Percentiles rank a stretch among this genome's conserved stretches.
Conservation (phyloP, 2,797 vertebrate species). For the Artibeus lituratus region DNA sequence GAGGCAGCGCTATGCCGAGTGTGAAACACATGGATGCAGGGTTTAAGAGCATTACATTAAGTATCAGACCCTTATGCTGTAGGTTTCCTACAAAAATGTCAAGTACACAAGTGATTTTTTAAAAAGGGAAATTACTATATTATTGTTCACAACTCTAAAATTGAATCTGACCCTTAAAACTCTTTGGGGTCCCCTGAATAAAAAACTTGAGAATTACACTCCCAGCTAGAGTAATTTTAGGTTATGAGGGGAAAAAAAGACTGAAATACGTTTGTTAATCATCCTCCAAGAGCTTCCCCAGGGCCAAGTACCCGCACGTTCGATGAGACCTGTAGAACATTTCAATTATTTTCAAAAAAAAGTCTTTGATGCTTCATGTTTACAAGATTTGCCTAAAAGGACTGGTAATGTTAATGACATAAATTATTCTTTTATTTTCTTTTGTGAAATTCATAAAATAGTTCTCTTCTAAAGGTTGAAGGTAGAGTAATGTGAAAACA, state of each 20-base stretch:
- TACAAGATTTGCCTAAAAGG: neutral
- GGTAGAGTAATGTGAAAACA: neutral
- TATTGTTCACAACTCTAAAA: constrained; percentile 4
- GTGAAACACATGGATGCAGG: neutral
- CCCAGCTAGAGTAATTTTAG: neutral
- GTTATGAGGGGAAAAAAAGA: neutral
- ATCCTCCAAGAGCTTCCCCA: constrained; percentile 4
- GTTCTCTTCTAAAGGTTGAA: neutral
- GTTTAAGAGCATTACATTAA: neutral
- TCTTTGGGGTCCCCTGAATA: neutral
- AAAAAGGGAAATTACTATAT: neutral
- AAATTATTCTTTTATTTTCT: constrained; percentile 46
- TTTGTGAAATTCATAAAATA: constrained; percentile 24
- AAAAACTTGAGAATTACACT: neutral
- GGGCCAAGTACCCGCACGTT: neutral
- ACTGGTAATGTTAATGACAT: constrained; percentile 40
- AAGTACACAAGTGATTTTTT: neutral
- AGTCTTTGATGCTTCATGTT: constrained; percentile 35
- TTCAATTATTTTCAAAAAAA: constrained; percentile 10
- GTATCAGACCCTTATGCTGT: neutral
- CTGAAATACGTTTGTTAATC: constrained; percentile 35
- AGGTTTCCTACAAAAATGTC: neutral
- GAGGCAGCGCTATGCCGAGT: neutral
- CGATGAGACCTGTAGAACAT: neutral
- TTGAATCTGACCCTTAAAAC: neutral